Conservation (phyloP, 2,888 invertebrate species). For the Escarpia spicata region DNA sequence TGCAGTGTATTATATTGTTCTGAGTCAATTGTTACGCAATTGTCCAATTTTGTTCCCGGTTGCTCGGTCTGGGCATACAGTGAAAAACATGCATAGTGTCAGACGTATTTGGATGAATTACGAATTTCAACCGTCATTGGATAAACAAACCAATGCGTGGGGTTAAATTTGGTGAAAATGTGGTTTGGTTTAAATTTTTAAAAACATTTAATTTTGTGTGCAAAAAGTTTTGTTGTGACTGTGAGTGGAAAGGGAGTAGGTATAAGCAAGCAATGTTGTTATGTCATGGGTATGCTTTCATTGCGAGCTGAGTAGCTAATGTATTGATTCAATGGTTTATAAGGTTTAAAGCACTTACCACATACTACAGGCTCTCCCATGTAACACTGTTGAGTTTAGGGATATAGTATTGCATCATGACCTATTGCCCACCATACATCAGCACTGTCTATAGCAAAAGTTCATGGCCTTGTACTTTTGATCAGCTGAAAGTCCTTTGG, state of each 20-base stretch:
- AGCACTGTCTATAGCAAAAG: not conserved
- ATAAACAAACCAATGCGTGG: not conserved
- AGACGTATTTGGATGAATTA: too few species aligned
- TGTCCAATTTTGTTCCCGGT: not conserved
- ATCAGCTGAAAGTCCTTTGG: not conserved
- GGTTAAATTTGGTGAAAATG: not conserved
- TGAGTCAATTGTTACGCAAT: not conserved
- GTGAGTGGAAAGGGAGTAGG: not conserved
- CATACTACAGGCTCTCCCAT: not conserved
- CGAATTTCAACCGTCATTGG: not conserved
- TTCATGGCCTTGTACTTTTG: not conserved
- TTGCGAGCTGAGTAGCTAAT: not conserved
- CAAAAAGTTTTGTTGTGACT: not conserved
- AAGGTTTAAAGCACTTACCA: not conserved
- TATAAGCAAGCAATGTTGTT: not conserved
- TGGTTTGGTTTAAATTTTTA: not conserved
- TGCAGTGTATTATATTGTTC: too few species aligned
- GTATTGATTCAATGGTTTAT: not conserved
- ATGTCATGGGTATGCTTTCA: not conserved
- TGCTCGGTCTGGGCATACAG: not conserved
- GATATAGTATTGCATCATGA: constrained; percentile 13
- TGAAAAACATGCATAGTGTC: not conserved
- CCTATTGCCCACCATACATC: not conserved
- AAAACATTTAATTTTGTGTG: not conserved
- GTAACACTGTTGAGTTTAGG: not conserved